Percentiles rank a stretch among this genome's conserved stretches.
Conservation (phyloP, 2,113 vertebrate genomes). For the Rhinogobius similis region DNA sequence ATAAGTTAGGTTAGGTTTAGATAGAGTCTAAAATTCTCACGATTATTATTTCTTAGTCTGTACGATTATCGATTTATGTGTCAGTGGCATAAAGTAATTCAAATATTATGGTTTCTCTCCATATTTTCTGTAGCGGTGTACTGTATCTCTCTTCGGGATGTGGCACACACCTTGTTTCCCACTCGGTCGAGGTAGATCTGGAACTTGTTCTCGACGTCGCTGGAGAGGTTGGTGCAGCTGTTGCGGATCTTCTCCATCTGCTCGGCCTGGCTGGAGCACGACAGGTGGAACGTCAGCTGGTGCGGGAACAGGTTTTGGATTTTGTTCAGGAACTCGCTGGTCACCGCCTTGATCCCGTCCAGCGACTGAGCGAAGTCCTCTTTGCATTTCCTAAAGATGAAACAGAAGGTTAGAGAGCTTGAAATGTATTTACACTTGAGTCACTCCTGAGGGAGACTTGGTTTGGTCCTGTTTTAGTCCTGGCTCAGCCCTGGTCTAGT, state of each 20-base stretch:
- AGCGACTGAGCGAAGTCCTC: constrained; percentile 75
- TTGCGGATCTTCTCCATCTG: constrained; percentile 61
- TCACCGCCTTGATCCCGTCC: constrained; percentile 74
- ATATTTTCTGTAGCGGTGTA: too few relatives aligned
- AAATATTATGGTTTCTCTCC: too few relatives aligned
- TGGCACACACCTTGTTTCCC: constrained; percentile 67
- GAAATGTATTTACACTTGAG: too few relatives aligned
- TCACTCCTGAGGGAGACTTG: too few relatives aligned
- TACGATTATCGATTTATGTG: too few relatives aligned
- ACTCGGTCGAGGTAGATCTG: constrained; percentile 67
- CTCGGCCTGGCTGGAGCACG: constrained; percentile 71
- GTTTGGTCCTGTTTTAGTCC: too few relatives aligned
- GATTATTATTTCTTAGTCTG: too few relatives aligned
- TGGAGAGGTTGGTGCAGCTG: constrained; percentile 72
- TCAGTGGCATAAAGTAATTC: too few relatives aligned
- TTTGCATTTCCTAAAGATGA: constrained; percentile 68
- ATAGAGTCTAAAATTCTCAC: too few relatives aligned
- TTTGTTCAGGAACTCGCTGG: constrained; percentile 66
- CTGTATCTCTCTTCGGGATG: too few relatives aligned
- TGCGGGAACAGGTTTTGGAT: constrained; percentile 74
- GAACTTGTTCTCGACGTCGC: constrained; percentile 72
- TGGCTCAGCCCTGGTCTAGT: too few relatives aligned
- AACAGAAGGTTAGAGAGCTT: neutral
- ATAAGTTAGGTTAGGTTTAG: too few relatives aligned
- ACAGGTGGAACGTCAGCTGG: constrained; percentile 76